Evolutionary conservation across 2,888 invertebrate species (phyloP).

Genomic region (Drosophila vallismaia): DNA sequence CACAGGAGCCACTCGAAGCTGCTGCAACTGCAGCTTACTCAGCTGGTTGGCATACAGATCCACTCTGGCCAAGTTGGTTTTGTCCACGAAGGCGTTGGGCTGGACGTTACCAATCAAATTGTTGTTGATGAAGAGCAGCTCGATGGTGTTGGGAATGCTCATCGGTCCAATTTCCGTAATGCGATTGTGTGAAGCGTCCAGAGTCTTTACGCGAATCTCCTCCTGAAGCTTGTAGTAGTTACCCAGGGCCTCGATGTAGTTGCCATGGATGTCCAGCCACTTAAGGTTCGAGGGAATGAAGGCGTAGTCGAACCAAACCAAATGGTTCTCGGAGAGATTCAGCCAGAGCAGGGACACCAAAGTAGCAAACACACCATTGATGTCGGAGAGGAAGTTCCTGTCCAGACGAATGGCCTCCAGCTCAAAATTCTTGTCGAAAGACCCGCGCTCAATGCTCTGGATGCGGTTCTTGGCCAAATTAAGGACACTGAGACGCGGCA

Average conservation of each 20-base stretch:
- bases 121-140: constrained; percentile 94
- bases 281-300: constrained; percentile 95
- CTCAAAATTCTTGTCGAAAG: constrained; percentile 92
- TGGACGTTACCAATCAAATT: constrained; percentile 92
- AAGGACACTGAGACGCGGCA: constrained; percentile 92
- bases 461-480: constrained; percentile 96
- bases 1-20: constrained; percentile 90
- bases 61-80: constrained; percentile 92
- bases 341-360: constrained; percentile 93
- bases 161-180: constrained; percentile 92
- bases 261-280: constrained; percentile 96
- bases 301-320: constrained; percentile 97
- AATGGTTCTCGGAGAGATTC: constrained; percentile 95
- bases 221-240: constrained; percentile 95
- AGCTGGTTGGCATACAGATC: constrained; percentile 96
- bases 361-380: constrained; percentile 95
- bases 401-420: constrained; percentile 94
- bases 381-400: constrained; percentile 93
- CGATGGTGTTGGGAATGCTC: constrained; percentile 94
- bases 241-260: constrained; percentile 93
- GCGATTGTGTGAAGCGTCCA: constrained; percentile 95
- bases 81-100: constrained; percentile 94
- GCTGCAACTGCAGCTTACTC: constrained; percentile 91
- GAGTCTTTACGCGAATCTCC: constrained; percentile 92
- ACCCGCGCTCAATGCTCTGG: constrained; percentile 92